These are phyloP conservation scores for Rhinichthys osculus DNA, from an alignment of 2,797 vertebrate genomes.

Conservation along the genomic window DNA sequence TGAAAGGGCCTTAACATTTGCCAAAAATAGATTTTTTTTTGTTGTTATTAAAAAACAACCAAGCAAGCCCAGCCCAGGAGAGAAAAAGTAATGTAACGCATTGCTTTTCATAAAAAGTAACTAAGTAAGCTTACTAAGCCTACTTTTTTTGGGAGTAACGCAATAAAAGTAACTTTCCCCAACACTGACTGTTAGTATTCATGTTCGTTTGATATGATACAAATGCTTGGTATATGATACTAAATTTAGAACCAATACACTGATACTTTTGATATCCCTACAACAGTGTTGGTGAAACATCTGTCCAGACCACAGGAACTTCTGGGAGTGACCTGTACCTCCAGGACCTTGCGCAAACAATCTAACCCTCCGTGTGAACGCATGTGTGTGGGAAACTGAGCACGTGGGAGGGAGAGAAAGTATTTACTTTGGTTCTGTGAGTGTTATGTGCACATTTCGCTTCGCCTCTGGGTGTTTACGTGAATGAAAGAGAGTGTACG, in stretches of 20 bases:
- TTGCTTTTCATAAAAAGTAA: too few species aligned
- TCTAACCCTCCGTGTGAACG: background rate
- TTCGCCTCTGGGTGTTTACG: background rate
- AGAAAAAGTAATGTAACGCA: too few species aligned
- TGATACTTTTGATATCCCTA: background rate
- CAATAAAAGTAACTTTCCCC: too few species aligned
- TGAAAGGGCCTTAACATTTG: too few species aligned
- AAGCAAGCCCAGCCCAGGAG: too few species aligned
- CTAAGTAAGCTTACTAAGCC: too few species aligned
- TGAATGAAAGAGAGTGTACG: background rate
- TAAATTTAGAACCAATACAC: background rate
- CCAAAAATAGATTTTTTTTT: too few species aligned
- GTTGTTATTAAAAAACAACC: too few species aligned
- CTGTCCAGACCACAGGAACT: background rate
- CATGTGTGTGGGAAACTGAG: background rate
- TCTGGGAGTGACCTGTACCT: background rate
- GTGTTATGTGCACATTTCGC: background rate
- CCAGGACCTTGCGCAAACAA: background rate
- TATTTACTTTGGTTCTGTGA: constrained; percentile 19
- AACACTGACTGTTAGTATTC: too few species aligned
- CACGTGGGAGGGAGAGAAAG: background rate
- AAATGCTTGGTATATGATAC: too few species aligned
- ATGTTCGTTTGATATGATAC: too few species aligned
- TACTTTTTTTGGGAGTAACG: too few species aligned
- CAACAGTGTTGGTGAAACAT: background rate